Conservation (phyloP, 2,888 invertebrate species). For the Pilophorus perplexus region DNA sequence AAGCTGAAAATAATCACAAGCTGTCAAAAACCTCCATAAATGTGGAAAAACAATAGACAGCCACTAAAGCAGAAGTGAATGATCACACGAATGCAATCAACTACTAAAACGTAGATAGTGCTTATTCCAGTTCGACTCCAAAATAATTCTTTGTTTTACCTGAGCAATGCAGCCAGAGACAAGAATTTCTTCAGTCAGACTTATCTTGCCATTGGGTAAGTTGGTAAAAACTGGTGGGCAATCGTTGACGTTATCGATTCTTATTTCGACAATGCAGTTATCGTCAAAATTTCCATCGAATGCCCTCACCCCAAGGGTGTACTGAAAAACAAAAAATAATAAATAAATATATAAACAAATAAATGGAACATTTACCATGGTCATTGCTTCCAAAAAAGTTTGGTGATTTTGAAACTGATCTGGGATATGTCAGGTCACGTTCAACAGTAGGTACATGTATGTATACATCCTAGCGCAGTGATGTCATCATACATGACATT, state of each 20-base stretch:
- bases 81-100: too few relatives aligned
- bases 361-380: not conserved
- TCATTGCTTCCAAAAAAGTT: too few relatives aligned
- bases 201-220: conserved; percentile 65
- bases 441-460: too few relatives aligned
- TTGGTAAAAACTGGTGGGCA: conserved; percentile 79
- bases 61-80: too few relatives aligned
- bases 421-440: too few relatives aligned
- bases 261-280: conserved; percentile 77
- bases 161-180: conserved; percentile 68
- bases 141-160: conserved; percentile 52
- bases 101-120: not conserved
- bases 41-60: too few relatives aligned
- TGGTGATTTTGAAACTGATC: too few relatives aligned
- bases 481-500: too few relatives aligned
- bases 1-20: conserved; percentile 56
- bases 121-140: not conserved
- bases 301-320: conserved; percentile 77
- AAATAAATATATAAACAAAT: not conserved
- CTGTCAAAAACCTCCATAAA: too few relatives aligned
- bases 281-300: conserved; percentile 82
- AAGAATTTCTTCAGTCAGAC: conserved; percentile 71
- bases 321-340: conserved; percentile 55
- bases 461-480: too few relatives aligned
- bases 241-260: conserved; percentile 88